phyloP scores from a whole-genome alignment of 2,113 vertebrate genomes.

The Chaetodon auriga region DNA sequence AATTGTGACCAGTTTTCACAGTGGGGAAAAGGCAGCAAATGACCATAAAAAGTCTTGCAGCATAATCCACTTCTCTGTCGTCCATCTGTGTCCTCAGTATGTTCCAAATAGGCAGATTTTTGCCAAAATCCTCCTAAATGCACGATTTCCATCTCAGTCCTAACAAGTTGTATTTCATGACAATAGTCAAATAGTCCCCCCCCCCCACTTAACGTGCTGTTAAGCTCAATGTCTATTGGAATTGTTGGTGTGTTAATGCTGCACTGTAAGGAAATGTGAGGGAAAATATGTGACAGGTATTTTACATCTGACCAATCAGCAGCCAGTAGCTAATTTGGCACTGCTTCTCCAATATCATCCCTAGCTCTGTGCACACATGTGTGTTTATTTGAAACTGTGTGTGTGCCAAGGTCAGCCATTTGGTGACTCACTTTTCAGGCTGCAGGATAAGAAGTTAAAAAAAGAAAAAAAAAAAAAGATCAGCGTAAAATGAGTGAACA shows the following conservation, averaged over 20 bases:
- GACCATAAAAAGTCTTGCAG: slow-evolving; percentile 14
- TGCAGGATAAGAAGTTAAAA: background rate
- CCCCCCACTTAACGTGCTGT: background rate
- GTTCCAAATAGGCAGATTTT: background rate
- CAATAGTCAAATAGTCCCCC: background rate
- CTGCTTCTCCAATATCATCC: background rate
- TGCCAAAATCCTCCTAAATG: slow-evolving; percentile 5
- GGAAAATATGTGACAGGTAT: background rate
- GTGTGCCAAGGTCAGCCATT: slow-evolving; percentile 4
- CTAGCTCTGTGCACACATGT: background rate
- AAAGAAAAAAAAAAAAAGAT: background rate
- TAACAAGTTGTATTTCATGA: background rate
- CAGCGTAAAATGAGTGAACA: background rate
- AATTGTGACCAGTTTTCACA: slow-evolving; percentile 16
- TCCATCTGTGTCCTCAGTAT: slow-evolving; percentile 19
- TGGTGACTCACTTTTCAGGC: background rate
- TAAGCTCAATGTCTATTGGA: background rate
- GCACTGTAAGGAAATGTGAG: background rate
- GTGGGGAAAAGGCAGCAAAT: slow-evolving; percentile 4
- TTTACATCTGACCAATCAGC: background rate
- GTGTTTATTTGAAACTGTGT: background rate
- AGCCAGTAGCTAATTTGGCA: background rate
- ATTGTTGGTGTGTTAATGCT: background rate
- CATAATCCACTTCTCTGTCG: slow-evolving; percentile 20
- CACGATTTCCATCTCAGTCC: background rate